Evolutionary conservation across 2,888 invertebrate genomes (phyloP).

Genomic region (Nipponacmea schrenckii): DNA sequence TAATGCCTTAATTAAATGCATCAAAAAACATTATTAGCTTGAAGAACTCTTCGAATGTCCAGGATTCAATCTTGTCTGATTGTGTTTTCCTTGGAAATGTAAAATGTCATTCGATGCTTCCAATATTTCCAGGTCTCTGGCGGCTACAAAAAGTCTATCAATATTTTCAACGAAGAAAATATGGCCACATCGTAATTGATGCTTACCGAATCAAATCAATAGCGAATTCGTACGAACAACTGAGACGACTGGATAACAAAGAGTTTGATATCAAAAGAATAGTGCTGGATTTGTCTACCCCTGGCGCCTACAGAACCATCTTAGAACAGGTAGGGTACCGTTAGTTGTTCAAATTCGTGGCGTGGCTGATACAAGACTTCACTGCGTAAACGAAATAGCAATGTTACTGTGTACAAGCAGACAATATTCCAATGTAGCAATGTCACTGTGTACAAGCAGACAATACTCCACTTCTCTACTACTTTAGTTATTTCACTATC

Average conservation of each 20-base stretch:
- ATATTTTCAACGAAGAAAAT: conserved; percentile 33
- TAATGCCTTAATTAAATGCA: too few species aligned
- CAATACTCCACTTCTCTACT: too few species aligned
- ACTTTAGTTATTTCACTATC: too few species aligned
- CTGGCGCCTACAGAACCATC: conserved; percentile 39
- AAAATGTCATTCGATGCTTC: too few species aligned
- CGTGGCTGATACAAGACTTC: background rate
- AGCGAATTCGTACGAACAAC: conserved; percentile 38
- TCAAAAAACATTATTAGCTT: too few species aligned
- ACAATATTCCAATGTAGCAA: too few species aligned
- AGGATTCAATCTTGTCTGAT: too few species aligned
- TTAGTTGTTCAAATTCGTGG: background rate
- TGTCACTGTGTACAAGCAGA: too few species aligned
- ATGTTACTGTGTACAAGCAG: too few species aligned
- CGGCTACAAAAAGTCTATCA: conserved; percentile 43
- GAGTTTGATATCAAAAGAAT: conserved; percentile 38
- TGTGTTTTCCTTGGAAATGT: too few species aligned
- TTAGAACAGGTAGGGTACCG: conserved; percentile 42
- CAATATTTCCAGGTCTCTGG: conserved; percentile 43
- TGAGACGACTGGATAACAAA: conserved; percentile 44
- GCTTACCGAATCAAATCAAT: conserved; percentile 45
- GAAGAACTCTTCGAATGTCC: too few species aligned
- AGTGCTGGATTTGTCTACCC: conserved; percentile 41
- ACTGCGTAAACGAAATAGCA: too few species aligned
- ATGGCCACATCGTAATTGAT: conserved; percentile 31